Base-by-base conservation (phyloP, 1,140 invertebrate species). In the Melanaphis sacchari region DNA sequence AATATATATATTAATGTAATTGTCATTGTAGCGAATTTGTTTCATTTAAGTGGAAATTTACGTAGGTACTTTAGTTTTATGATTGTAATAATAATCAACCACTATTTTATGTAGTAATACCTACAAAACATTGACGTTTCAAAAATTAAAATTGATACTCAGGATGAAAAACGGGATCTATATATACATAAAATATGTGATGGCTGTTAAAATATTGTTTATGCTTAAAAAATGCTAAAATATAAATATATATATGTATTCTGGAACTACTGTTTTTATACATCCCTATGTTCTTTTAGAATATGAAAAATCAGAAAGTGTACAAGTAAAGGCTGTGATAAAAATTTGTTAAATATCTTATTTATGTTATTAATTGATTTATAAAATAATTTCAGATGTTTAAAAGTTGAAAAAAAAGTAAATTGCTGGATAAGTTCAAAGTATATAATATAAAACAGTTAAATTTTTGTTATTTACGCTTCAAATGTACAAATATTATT, bases 161-260 rank as follows among this genome's bases (percentile, higher is more conserved):
- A 87, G 18, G 26, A 87, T 43, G 40, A 87, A 41, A n/a, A 87
- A 49, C 43, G 36, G 21, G 6, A 49, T 46, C 22, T 21, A 36
- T 46, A 49, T 88, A 36, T 40, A 46, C 18, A 88, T 11, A 18
- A 49, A 49, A 88, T 49, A 88, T 46, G 9, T 49, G 31, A 89
- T 52, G n/a, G 87, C n/a, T 49, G n/a, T 52, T 89, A 36, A 89
- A 52, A 89, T 52, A 38, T 89, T 38, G 21, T 88, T 88, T 89
- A 89, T 52, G 87, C 46, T 89, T 52, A 36, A 36, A 89, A 52
- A 89, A 49, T 89, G n/a, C 87, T 89, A 89, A 52, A 36, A 89
- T 52, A 89, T 89, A 89, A 24, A 89, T 52, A 88, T 88, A 88
- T 88, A 46, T 36, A 46, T 52, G 49, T 52, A 89, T 52, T 38